Percentiles rank a stretch among this genome's conserved stretches.
phyloP scores from a whole-genome alignment of 2,113 vertebrate genomes.

The Solea senegalensis region DNA sequence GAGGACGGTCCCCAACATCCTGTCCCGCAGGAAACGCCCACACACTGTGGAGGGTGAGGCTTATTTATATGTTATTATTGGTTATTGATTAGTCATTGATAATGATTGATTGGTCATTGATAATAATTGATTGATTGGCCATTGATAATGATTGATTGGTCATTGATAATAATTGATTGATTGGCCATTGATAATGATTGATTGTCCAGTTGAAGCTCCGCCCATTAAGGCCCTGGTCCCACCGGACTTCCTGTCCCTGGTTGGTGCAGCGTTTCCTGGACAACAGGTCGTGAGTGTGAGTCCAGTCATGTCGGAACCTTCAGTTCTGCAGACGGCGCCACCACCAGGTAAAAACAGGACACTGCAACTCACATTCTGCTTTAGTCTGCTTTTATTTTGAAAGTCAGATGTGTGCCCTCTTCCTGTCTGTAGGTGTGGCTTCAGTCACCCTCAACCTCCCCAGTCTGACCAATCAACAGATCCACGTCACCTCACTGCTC shows the following conservation, averaged over 20 bases:
- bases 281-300: constrained; percentile 83
- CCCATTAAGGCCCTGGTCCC: background rate
- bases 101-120: too few relatives aligned
- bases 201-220: background rate
- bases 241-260: constrained; percentile 45
- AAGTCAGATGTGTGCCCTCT: background rate
- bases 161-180: too few relatives aligned
- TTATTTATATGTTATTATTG: background rate
- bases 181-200: too few relatives aligned
- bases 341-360: constrained; percentile 60
- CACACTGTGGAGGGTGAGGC: constrained; percentile 34
- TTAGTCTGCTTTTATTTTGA: constrained; percentile 15
- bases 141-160: too few relatives aligned
- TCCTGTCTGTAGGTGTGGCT: constrained; percentile 74
- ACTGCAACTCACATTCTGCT: accelerated
- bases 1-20: constrained; percentile 85
- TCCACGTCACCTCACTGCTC: constrained; percentile 50
- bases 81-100: background rate
- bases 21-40: constrained; percentile 78
- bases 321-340: constrained; percentile 34
- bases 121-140: too few relatives aligned
- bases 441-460: constrained; percentile 82
- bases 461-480: constrained; percentile 71
- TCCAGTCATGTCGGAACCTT: constrained; percentile 40
- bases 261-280: constrained; percentile 74